A percentile compares a stretch with the other conserved stretches of the same genome.
Conservation (phyloP, 2,797 vertebrate species). For the Xenops minutus region DNA sequence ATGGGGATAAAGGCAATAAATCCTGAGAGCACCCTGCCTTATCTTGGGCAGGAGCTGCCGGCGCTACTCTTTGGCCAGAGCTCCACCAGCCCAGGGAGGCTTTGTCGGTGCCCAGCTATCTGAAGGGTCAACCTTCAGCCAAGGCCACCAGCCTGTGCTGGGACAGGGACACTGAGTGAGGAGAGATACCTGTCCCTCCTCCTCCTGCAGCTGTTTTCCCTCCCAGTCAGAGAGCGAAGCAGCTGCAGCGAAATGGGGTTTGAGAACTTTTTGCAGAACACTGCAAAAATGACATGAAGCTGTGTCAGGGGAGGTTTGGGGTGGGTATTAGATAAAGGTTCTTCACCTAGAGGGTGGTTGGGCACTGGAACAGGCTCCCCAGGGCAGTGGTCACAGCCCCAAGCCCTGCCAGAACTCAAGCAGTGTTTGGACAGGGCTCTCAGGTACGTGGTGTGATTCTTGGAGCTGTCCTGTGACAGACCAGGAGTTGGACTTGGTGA, state of each 20-base stretch:
- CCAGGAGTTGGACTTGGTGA: neutral
- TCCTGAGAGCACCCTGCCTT: neutral
- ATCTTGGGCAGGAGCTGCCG: slow-evolving; percentile 28
- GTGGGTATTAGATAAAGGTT: neutral
- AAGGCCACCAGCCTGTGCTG: neutral
- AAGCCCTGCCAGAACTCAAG: neutral
- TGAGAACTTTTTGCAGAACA: accelerated
- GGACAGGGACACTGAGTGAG: accelerated
- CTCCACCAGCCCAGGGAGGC: neutral
- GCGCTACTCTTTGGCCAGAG: neutral
- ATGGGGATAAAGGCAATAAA: slow-evolving; percentile 37
- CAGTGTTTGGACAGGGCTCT: accelerated
- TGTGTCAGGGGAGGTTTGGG: neutral
- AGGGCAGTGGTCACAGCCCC: neutral
- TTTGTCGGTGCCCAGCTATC: neutral
- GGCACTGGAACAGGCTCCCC: neutral
- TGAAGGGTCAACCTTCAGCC: neutral
- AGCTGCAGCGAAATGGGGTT: neutral
- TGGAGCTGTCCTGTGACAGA: neutral
- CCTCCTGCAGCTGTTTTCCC: neutral
- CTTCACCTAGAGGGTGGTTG: neutral
- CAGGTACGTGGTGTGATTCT: neutral
- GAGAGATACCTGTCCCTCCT: neutral
- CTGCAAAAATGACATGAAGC: accelerated
- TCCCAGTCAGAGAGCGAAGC: neutral